Evolutionary conservation across 2,797 vertebrate genomes (phyloP), one percentile per base, ranked within the genome.

Genomic region (Rallus crepitans): DNA sequence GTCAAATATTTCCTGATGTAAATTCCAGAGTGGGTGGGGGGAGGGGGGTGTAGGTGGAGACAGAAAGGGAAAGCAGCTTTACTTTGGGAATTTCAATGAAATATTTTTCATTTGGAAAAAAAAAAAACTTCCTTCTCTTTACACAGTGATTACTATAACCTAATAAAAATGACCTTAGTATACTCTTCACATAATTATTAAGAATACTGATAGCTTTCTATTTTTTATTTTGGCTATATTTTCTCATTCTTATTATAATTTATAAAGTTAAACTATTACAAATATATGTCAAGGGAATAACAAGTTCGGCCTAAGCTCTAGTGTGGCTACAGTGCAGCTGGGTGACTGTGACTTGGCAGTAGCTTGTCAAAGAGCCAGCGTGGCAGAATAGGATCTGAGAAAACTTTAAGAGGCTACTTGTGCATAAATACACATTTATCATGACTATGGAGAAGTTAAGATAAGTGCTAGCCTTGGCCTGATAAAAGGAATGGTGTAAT

Each of bases 191-290:
- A 15, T 76, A 72, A 81, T 64, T 89, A 69, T 57, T 55, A 80
- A 69, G 37, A 86, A 79, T 53, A 70, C 6, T 27, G 42, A 64
- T 69, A 66, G 21, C 16, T 70, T 92, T 89, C 61, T 84, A 72
- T 70, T 66, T 85, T 53, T 85, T 37, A 15, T 40, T 5, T 81
- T 93, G 48, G 4, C 18, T 87, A 89, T 93, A 68, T 93, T 94
- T 96, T 93, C 33, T 88, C 16, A 39, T 79, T 92, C 15, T 42
- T 76, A 25, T 31, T 83, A 52, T 63, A 82, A 65, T 75, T 94
- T 92, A 50, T 80, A 65, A 83, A 88, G 28, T 28, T 56, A 86
- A 96, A 59, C 42, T 73, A 57, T 77, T 84, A 57, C 14, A 87
- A 80, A 89, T 80, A 6, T 31, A 61, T 47, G 12, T 76, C 16